Evolutionary conservation across 37 sponge, comb jelly and placozoan genomes (phyloP).

Genomic region (Cliona cf. orientalis): DNA sequence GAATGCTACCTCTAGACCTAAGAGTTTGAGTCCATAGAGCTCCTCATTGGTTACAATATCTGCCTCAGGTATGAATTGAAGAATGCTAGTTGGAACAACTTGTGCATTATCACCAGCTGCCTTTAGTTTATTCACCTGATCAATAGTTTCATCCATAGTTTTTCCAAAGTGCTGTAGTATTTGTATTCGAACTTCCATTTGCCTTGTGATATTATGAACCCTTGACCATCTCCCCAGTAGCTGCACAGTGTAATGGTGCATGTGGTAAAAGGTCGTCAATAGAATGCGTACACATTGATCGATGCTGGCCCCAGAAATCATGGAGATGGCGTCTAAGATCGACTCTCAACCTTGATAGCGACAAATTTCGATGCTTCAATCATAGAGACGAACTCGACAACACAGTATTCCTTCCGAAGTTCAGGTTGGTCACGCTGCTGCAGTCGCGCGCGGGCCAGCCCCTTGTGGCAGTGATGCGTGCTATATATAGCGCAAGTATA

Average conservation of each 20-base stretch:
- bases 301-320: too few species aligned
- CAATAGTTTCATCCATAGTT: constrained; percentile 1
- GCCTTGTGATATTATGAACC: background rate
- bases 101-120: background rate
- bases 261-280: too few species aligned
- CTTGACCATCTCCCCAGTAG: background rate
- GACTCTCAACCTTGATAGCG: too few species aligned
- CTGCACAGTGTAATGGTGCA: background rate
- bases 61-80: constrained; percentile 10
- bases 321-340: too few species aligned
- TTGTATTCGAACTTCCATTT: constrained; percentile 8
- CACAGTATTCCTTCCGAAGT: too few species aligned
- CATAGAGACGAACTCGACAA: too few species aligned
- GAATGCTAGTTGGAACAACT: background rate
- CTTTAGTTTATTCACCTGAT: background rate
- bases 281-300: too few species aligned
- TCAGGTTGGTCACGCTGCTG: too few species aligned
- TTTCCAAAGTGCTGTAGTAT: background rate
- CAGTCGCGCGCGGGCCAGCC: too few species aligned
- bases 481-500: too few species aligned
- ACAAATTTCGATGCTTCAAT: too few species aligned
- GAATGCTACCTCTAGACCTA: constrained; percentile 7
- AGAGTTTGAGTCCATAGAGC: background rate
- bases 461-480: too few species aligned
- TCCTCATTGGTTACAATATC: constrained; percentile 5